Evolutionary conservation across 2,797 vertebrate species (phyloP).

Genomic region (Natrix natrix): DNA sequence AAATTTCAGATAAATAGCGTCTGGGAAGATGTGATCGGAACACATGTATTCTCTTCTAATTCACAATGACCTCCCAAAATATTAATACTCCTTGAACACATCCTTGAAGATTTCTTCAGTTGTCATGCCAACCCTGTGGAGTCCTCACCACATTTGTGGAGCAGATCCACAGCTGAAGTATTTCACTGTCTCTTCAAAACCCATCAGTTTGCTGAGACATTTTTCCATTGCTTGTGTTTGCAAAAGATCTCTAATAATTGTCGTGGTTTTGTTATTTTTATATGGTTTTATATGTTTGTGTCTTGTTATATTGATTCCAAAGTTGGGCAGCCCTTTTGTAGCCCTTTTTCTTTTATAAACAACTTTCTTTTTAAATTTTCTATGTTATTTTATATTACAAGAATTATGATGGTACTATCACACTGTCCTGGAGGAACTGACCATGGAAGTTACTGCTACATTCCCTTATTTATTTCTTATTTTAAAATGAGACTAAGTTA

Average conservation of each 20-base stretch:
- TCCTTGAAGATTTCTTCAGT: not conserved
- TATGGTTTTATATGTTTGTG: not conserved
- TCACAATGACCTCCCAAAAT: not conserved
- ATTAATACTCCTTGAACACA: not conserved
- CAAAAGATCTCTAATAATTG: not conserved
- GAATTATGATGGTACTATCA: not conserved
- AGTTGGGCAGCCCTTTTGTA: not conserved
- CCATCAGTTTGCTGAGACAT: not conserved
- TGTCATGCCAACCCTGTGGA: not conserved
- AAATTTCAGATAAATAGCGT: too few species aligned
- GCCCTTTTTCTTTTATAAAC: not conserved
- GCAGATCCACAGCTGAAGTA: not conserved
- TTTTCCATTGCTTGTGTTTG: not conserved
- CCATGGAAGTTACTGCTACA: not conserved
- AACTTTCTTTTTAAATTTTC: not conserved
- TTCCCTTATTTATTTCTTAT: not conserved
- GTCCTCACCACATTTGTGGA: not conserved
- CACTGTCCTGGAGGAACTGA: not conserved
- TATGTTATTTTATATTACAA: not conserved
- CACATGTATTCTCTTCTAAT: not conserved
- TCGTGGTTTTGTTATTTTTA: not conserved
- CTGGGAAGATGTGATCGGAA: too few species aligned
- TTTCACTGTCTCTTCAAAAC: not conserved
- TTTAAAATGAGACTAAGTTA: not conserved
- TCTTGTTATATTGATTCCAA: not conserved